Conservation (phyloP, 2,888 invertebrate species). For the Volucella bombylans region DNA sequence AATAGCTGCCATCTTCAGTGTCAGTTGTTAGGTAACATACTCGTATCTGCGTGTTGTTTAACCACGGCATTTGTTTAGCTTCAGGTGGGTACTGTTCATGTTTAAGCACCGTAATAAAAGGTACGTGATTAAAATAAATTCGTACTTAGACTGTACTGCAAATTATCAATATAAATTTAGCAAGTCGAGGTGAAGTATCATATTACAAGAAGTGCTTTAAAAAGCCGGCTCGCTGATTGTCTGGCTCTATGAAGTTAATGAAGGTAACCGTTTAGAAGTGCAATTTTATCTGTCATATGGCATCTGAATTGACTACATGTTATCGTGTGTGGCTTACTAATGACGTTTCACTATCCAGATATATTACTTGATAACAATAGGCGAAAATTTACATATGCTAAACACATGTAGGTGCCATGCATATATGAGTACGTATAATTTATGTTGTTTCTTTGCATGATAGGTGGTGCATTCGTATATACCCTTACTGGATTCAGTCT, state of each 20-base stretch:
- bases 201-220: neutral
- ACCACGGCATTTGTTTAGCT: slow-evolving; percentile 40
- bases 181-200: neutral
- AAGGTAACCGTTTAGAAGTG: slow-evolving; percentile 3
- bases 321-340: too few relatives aligned
- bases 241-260: slow-evolving; percentile 18
- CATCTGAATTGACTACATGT: neutral
- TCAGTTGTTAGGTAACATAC: neutral
- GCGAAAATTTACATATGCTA: too few relatives aligned
- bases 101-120: neutral
- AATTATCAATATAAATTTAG: slow-evolving; percentile 3
- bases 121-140: slow-evolving; percentile 30
- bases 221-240: neutral
- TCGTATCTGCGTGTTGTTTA: neutral
- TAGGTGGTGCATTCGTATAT: too few relatives aligned
- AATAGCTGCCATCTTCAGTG: neutral
- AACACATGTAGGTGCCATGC: too few relatives aligned
- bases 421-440: too few relatives aligned
- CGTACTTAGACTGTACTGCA: slow-evolving; percentile 3
- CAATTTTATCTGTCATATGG: neutral
- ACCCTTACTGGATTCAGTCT: too few relatives aligned
- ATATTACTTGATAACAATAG: too few relatives aligned
- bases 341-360: too few relatives aligned
- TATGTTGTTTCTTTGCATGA: too few relatives aligned
- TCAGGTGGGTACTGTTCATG: slow-evolving; percentile 13